Conservation (phyloP, 2,888 invertebrate species). For the Trisateles emortualis region DNA sequence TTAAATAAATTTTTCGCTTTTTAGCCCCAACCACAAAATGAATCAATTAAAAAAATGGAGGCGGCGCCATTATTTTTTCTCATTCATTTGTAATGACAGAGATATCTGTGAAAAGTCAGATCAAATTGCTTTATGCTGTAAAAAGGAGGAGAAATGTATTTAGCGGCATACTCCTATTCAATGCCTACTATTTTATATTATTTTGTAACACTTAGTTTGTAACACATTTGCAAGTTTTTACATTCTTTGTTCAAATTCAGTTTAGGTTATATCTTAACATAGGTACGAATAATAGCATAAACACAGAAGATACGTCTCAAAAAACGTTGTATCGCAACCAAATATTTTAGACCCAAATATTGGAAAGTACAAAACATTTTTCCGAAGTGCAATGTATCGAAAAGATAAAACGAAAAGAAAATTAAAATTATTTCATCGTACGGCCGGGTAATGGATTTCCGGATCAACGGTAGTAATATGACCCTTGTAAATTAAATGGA, state of each 20-base stretch:
- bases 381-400: slow-evolving; percentile 36
- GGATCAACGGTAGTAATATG: slow-evolving; percentile 59
- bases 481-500: slow-evolving; percentile 54
- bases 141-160: slow-evolving; percentile 8
- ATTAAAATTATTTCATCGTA: slow-evolving; percentile 53
- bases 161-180: neutral
- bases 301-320: too few relatives aligned
- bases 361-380: slow-evolving; percentile 9
- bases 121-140: slow-evolving; percentile 37
- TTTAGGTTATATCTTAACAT: too few relatives aligned
- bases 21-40: slow-evolving; percentile 48
- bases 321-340: neutral
- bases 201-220: neutral
- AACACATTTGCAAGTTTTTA: neutral
- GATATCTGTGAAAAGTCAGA: slow-evolving; percentile 40
- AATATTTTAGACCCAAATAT: slow-evolving; percentile 10
- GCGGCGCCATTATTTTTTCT: slow-evolving; percentile 39
- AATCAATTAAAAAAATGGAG: slow-evolving; percentile 50
- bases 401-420: slow-evolving; percentile 54
- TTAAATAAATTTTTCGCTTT: slow-evolving; percentile 69
- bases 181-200: neutral
- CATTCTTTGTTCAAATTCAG: too few relatives aligned
- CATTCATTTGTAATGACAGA: slow-evolving; percentile 45
- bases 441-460: slow-evolving; percentile 58
- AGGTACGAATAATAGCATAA: too few relatives aligned